Evolutionary conservation across 2,888 invertebrate species (phyloP), one percentile per base, ranked within the genome.

Genomic region (Craniophora ligustri): DNA sequence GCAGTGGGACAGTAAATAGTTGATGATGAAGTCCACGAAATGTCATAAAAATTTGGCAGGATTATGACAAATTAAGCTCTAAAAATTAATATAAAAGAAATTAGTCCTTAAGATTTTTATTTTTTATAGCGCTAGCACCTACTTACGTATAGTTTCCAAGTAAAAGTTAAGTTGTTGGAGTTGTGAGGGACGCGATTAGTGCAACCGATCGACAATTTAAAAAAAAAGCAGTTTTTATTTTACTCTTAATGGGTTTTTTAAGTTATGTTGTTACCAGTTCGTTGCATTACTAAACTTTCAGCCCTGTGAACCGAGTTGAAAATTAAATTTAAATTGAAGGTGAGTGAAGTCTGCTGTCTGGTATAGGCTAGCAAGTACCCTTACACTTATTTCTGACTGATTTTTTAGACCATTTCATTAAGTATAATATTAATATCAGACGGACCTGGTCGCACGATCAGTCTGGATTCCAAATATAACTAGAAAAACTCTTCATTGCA

Each of bases 21-120:
- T n/a, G n/a, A n/a, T n/a, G n/a, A n/a, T 71, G 56, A 46, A 26
- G 70, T 67, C 53, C 48, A 67, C 61, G 64, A 62, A 67, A 38
- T 70, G 72, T 76, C 69, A 66, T 61, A 68, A 75, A 76, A 82
- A 77, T 71, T 67, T 65, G 74, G 74, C 44, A 59, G 71, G 77
- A 75, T 76, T 56, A 48, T 55, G 45, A 48, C 60, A 56, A 76
- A 77, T 69, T 57, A 57, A 61, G 63, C 47, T 54, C 72, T 67
- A 55, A 42, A 56, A 62, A 69, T 71, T 74, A 73, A 67, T 49
- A 42, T 62, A 65, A 69, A 50, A 72, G 67, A 71, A 69, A 55
- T 72, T 65, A 56, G 59, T 68, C 67, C n/a, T 68, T 64, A 61
- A 73, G 67, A 72, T 56, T 68, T n/a, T 63, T 72, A 68, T 71